These are phyloP conservation scores for Palythoa grandiflora DNA, from an alignment of 92 coral and sea anemone genomes.

Conservation along the genomic window DNA sequence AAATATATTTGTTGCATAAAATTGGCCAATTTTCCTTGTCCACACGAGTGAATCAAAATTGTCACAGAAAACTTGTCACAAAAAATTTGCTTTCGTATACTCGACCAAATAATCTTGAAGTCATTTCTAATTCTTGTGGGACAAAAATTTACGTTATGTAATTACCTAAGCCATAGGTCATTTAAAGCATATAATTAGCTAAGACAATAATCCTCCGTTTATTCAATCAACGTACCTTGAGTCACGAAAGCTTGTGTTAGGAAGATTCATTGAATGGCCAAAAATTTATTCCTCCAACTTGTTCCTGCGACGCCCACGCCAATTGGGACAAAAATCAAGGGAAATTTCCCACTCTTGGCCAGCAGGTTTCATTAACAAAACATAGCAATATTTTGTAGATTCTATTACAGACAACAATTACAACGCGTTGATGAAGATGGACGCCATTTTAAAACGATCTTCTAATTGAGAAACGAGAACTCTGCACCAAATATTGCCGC, in stretches of 20 bases:
- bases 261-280: background rate
- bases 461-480: background rate
- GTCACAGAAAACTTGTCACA: too few species aligned
- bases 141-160: too few species aligned
- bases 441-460: background rate
- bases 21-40: too few species aligned
- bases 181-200: too few species aligned
- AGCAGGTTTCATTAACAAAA: background rate
- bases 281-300: background rate
- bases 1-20: too few species aligned
- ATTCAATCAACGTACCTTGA: background rate
- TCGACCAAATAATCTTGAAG: too few species aligned
- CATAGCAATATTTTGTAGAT: background rate
- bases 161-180: too few species aligned
- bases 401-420: background rate
- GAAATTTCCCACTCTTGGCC: background rate
- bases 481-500: background rate
- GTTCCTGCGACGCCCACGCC: background rate
- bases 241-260: constrained; percentile 1
- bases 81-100: too few species aligned
- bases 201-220: too few species aligned
- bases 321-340: background rate
- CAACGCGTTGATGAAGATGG: background rate
- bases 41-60: too few species aligned
- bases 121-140: too few species aligned